A percentile compares a stretch with the other conserved stretches of the same genome.
These are phyloP conservation scores for Platalea minor DNA, from an alignment of 2,797 vertebrate genomes.

Conservation along the genomic window DNA sequence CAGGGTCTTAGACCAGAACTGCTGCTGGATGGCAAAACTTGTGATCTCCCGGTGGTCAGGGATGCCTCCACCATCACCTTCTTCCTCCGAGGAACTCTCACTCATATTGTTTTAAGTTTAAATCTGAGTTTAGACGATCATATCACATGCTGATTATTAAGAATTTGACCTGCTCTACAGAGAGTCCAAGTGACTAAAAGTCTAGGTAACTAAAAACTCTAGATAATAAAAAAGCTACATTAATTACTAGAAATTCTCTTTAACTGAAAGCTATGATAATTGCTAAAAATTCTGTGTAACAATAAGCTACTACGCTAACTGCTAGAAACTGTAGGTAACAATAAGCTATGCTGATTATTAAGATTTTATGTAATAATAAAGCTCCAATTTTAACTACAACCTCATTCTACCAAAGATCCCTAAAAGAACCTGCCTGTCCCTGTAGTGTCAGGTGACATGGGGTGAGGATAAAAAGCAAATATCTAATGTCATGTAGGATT, in stretches of 20 bases:
- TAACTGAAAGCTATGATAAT: not conserved
- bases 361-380: not conserved
- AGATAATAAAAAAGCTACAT: not conserved
- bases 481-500: not conserved
- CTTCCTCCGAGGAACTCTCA: not conserved
- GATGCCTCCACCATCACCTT: not conserved
- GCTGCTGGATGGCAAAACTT: not conserved
- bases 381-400: not conserved
- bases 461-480: not conserved
- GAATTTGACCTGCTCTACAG: not conserved
- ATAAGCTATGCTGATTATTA: not conserved
- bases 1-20: not conserved
- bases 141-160: not conserved
- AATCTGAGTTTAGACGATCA: not conserved
- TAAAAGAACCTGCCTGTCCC: not conserved
- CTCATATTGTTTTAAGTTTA: not conserved
- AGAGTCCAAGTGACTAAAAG: not conserved
- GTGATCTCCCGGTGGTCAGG: fast-evolving
- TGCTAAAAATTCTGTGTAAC: not conserved
- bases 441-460: not conserved
- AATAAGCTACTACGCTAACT: not conserved
- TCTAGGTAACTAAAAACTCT: not conserved
- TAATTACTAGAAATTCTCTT: not conserved
- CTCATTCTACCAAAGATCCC: not conserved
- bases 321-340: not conserved